Percentiles rank a stretch among this genome's conserved stretches.
Evolutionary conservation across 2,888 invertebrate species (phyloP).

Genomic region (Phymatocera aterrima): DNA sequence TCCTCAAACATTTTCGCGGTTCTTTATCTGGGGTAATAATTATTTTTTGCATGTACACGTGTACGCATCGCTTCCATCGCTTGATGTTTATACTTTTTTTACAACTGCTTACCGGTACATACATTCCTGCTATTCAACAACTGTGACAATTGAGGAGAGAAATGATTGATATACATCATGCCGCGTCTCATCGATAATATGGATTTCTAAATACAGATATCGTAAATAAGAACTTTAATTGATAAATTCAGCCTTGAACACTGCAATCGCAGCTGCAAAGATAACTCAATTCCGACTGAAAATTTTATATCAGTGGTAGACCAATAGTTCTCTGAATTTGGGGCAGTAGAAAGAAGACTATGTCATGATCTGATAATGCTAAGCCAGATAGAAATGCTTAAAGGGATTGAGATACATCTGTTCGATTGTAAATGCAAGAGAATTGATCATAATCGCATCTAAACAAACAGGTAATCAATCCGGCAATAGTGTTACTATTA

Average conservation of each 20-base stretch:
- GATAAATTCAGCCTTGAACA: not conserved
- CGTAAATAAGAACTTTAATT: not conserved
- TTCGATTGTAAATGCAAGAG: not conserved
- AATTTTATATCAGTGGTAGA: not conserved
- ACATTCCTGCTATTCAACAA: not conserved
- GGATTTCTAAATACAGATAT: not conserved
- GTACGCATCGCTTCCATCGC: not conserved
- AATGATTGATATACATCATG: not conserved
- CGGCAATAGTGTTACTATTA: conserved; percentile 82
- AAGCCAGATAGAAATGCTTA: not conserved
- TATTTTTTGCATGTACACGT: no score
- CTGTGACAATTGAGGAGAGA: not conserved
- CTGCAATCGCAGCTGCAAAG: not conserved
- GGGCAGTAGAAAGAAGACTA: not conserved
- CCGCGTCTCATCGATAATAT: not conserved
- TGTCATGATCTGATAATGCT: not conserved
- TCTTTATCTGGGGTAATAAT: no score
- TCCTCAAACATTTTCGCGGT: no score
- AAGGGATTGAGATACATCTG: conserved; percentile 20
- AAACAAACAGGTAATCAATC: conserved; percentile 82
- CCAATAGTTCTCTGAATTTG: not conserved
- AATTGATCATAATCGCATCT: conserved; percentile 10
- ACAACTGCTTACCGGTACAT: not conserved
- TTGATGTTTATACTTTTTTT: not conserved
- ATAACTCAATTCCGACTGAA: not conserved